These are phyloP conservation scores for Procambarus clarkii DNA, from an alignment of 1,140 invertebrate species.

Conservation along the genomic window DNA sequence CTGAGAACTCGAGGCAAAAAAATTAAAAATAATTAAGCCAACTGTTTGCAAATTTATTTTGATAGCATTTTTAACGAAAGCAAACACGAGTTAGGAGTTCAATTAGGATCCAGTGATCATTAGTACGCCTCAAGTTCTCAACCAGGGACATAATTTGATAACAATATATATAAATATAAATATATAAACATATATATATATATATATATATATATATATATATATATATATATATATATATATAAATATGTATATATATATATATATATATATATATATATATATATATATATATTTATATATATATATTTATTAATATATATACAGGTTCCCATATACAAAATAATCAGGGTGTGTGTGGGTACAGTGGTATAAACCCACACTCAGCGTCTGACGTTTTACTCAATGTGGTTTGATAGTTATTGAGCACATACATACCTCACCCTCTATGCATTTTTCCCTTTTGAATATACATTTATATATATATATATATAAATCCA, in stretches of 20 bases:
- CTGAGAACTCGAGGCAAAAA: neutral
- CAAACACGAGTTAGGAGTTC: neutral
- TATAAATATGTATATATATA: no score
- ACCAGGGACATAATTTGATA: neutral
- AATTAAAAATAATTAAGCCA: neutral
- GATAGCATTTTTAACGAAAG: neutral
- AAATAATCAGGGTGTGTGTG: neutral
- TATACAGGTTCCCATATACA: neutral
- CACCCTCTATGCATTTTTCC: neutral
- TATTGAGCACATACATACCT: neutral
- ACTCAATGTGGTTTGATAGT: slow-evolving; percentile 45
- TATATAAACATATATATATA: no score
- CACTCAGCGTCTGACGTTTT: slow-evolving; percentile 32
- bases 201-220: no score
- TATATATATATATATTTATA: no score
- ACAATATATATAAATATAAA: neutral
- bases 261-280: no score
- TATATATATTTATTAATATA: no score
- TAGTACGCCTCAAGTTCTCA: neutral
- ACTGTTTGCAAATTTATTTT: neutral
- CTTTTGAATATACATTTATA: neutral
- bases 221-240: no score
- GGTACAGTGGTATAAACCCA: neutral
- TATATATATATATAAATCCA: neutral
- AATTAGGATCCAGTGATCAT: neutral